These are phyloP conservation scores for Camponotus floridanus DNA, from an alignment of 1,140 invertebrate species.

Conservation along the genomic window DNA sequence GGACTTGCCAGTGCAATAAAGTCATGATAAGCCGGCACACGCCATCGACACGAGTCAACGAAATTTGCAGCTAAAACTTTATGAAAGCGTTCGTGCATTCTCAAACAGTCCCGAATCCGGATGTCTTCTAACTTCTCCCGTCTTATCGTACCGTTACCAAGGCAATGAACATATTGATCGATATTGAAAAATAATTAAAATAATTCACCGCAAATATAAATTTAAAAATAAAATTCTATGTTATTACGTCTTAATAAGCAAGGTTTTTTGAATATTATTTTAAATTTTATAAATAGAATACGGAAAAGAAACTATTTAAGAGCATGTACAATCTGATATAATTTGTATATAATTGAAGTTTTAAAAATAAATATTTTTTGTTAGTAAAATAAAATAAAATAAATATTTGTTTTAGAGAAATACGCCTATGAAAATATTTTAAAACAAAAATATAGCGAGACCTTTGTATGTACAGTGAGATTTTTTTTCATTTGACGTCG, in stretches of 20 bases:
- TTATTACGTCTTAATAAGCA: background rate
- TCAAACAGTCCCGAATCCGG: conserved; percentile 62
- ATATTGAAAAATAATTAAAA: conserved; percentile 28
- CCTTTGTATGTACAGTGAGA: background rate
- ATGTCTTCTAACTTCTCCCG: conserved; percentile 45
- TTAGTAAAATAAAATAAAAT: background rate
- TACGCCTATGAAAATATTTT: too few relatives aligned
- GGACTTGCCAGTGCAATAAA: conserved; percentile 24
- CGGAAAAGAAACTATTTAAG: background rate
- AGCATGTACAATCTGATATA: background rate
- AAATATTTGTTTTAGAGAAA: conserved; percentile 6
- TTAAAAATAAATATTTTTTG: background rate
- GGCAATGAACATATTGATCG: conserved; percentile 21
- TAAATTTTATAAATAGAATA: background rate
- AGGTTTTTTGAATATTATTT: background rate
- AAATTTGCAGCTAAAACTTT: conserved; percentile 71
- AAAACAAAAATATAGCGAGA: background rate
- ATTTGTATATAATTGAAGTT: background rate
- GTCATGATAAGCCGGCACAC: conserved; percentile 34
- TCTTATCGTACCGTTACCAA: conserved; percentile 17
- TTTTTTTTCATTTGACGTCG: background rate
- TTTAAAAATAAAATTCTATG: conserved; percentile 10
- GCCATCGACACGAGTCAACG: conserved; percentile 37
- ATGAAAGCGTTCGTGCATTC: conserved; percentile 62
- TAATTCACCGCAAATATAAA: conserved; percentile 28